Base-by-base conservation (phyloP, 2,888 invertebrate genomes). In the Thecophora atra region DNA sequence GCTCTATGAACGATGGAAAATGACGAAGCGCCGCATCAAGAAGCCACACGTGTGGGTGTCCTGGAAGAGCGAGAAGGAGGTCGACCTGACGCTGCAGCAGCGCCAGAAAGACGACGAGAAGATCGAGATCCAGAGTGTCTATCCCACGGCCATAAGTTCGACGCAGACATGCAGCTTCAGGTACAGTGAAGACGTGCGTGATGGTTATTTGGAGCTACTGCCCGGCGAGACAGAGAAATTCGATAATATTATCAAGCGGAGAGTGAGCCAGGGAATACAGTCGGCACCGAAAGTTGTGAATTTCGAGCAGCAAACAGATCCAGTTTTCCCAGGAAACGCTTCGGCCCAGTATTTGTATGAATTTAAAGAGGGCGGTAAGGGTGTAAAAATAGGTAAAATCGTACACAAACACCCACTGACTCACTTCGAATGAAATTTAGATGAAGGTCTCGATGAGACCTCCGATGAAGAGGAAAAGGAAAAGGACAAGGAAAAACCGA, bases 201-300 rank as follows among this genome's bases (percentile, higher is more conserved):
- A 94, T 83, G 93, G 93, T 15, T 93, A 89, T 77, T 88, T 91
- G 72, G 92, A 93, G 79, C 82, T 94, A 30, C 83, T 89, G 66
- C 89, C 91, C 11, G 88, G 87, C 52, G 89, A 89, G 44, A 79
- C 76, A 42, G 70, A 78, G 13, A 89, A 87, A 21, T 90, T 89
- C 74, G 88, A 89, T 51, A 90, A 89, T 80, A 85, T 93, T 7
- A 85, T 84, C 54, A 88, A 88, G 69, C 88, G 86, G 64, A 87
- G 91, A 79, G 87, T 93, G 13, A 90, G 91, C 74, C 87, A 87
- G 13, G 88, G 82, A 0, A 83, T 88, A 11, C 93, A 93, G 83
- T 90, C 89, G 3, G 88, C 90, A 17, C 89, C 91, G 0, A 72
- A 82, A 0, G 85, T 81, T 63, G 73, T 83, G 0, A 80, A 87